A percentile compares a stretch with the other conserved stretches of the same genome.
Conservation (phyloP, 2,888 invertebrate genomes). For the Smittia sp. region DNA sequence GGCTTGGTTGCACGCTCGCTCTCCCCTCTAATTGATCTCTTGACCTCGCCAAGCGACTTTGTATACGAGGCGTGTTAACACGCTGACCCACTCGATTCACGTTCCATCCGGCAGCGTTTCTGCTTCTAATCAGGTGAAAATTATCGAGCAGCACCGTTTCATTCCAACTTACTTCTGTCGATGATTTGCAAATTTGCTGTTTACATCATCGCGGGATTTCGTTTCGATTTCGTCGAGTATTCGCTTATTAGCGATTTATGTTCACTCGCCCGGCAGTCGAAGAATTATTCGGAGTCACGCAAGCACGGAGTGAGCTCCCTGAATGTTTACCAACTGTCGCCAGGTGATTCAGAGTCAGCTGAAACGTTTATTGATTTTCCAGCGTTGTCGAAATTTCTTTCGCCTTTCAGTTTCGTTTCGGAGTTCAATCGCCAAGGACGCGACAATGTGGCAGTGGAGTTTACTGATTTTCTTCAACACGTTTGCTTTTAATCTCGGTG, state of each 20-base stretch:
- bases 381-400: background rate
- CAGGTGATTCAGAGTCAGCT: conserved; percentile 10
- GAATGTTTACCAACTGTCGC: background rate
- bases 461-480: background rate
- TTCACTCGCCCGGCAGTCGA: background rate
- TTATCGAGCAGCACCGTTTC: background rate
- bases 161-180: background rate
- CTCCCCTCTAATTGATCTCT: background rate
- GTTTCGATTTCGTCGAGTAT: background rate
- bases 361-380: conserved; percentile 16
- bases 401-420: background rate
- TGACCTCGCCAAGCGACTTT: background rate
- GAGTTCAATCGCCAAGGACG: background rate
- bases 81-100: background rate
- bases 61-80: background rate
- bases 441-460: background rate
- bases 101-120: no score
- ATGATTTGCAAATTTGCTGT: background rate
- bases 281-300: conserved; percentile 16
- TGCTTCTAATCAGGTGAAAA: no score
- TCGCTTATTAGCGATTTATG: background rate
- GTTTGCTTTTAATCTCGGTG: background rate
- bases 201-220: background rate
- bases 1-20: no score
- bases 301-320: background rate